Conservation (phyloP, 2,797 vertebrate genomes). For the Dermochelys coriacea region DNA sequence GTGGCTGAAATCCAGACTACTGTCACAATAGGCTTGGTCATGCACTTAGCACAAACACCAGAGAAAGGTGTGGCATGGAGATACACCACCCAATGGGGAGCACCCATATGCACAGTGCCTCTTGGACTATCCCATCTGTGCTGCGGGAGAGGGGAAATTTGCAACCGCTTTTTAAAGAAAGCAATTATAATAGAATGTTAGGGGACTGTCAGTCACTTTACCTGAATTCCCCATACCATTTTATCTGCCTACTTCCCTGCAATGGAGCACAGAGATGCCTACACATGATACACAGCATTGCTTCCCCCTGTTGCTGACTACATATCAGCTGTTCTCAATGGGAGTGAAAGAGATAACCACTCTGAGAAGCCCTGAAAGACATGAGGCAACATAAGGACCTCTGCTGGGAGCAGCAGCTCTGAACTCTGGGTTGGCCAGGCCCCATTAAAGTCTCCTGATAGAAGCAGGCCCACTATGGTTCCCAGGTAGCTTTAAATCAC, state of each 20-base stretch:
- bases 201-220: neutral
- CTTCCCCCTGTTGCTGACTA: neutral
- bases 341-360: neutral
- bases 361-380: neutral
- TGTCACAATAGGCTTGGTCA: neutral
- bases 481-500: neutral
- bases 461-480: neutral
- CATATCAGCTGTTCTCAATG: fast-evolving
- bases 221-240: neutral
- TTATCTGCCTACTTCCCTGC: neutral
- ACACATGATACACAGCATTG: neutral
- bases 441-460: neutral
- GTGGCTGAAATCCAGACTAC: neutral
- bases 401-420: neutral
- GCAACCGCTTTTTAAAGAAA: neutral
- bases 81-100: neutral
- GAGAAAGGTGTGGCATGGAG: neutral
- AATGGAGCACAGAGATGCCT: neutral
- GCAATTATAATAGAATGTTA: neutral
- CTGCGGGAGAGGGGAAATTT: neutral
- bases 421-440: neutral
- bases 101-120: neutral
- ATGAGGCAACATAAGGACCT: neutral
- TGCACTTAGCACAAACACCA: neutral
- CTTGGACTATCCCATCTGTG: neutral